Base-by-base conservation (phyloP, 1,140 invertebrate genomes). In the Lucilia sericata region DNA sequence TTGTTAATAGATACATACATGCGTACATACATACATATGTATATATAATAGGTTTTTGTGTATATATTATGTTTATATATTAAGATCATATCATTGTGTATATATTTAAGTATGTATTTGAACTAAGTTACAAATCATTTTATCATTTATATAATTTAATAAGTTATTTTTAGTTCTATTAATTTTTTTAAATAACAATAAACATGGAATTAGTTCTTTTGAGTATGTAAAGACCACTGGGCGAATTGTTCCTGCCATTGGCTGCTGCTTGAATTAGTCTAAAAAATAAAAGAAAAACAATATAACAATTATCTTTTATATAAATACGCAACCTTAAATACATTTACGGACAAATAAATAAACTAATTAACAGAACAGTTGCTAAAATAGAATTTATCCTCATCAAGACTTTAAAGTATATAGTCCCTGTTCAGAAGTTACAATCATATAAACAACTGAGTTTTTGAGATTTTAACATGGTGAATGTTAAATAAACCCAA, bases 221-320 rank as follows among this genome's bases (percentile, higher is more conserved):
- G 89, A 74, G 87, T 88, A 86, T 91, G 90, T 83, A 91, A 87
- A 86, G 88, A 90, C 90, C 90, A 91, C 87, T 91, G 90, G 83
- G 90, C 90, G 86, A 91, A 91, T 85, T 91, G 90, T 83, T 91
- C 90, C 87, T 91, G 90, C 90, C 90, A 91, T 83, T 91, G 90
- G 86, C 86, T 90, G 88, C 88, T 91, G 86, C 87, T 49, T 25
- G 76, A 87, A 88, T 90, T 91, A 86, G 87, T 86, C 90, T 90
- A 49, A 36, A 84, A 42, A 47, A 55, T 70, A 47, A 70, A 3
- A 51, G 14, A 65, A 80, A 30, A 30, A 42, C 2, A n/a, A 83
- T n/a, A n/a, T 42, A 47, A 42, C 14, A 82, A 49, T 19, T 8
- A 21, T 47, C 74, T 74, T 4, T 47, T 70, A 21, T 36, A 21